Base-by-base conservation (phyloP, 2,888 invertebrate species). In the Pharmacophagus antenor region DNA sequence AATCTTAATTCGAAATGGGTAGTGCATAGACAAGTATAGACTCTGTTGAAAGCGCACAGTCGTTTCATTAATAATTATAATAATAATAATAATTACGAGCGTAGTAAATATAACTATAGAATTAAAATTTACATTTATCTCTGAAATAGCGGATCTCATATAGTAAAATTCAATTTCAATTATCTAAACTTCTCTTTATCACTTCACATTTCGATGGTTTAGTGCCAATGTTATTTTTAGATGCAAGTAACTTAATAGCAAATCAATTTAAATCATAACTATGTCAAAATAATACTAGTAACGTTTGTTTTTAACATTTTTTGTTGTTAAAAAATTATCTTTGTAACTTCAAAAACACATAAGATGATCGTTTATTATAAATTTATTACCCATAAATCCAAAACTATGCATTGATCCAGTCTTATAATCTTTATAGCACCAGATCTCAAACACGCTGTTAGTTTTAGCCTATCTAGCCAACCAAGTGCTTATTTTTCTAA, bases 21-120 rank as follows among this genome's bases (percentile, higher is more conserved):
- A 49, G 49, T 23, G n/a, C 22, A 37, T 18, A 42, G 42, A 20
- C 22, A 42, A 27, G 18, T 44, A 20, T 25, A 37, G 48, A 56
- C 17, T 51, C 18, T 55, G 23, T 44, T 49, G 12, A 21, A 58
- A 58, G 46, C 58, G 58, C 58, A 58, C 57, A 58, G 48, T 5
- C 51, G 25, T 27, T 50, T 50, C 27, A 27, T 15, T 47, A 47
- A 22, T 47, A n/a, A 44, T 44, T n/a, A 44, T 44, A n/a, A 44
- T 20, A 10, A 18, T 44, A 44, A 44, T 18, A 44, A 20, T 5
- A 3, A n/a, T 37, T 37, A 44, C 18, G n/a, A 44, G 10, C n/a
- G 18, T 44, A 44, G 42, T 6, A 44, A 44, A 44, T 44, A 44
- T 44, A 18, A 44, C 5, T 18, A 20, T 44, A 44, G 18, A 8